phyloP scores from a whole-genome alignment of 2,888 invertebrate genomes.

The Hydriomena furcata region DNA sequence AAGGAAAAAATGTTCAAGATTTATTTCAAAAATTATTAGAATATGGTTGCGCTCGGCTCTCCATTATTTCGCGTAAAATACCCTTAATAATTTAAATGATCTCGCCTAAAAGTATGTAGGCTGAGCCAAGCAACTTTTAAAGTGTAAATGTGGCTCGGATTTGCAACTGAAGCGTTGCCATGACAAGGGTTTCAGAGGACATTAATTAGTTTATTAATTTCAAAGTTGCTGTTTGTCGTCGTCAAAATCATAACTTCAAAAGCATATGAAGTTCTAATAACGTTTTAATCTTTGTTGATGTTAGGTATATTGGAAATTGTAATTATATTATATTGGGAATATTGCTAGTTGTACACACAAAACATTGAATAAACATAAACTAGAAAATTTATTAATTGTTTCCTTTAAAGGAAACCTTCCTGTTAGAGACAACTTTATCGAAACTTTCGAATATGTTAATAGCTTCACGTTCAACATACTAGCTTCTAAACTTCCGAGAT shows the following conservation, averaged over 20 bases:
- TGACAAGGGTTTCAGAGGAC: conserved; percentile 47
- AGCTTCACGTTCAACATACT: conserved; percentile 40
- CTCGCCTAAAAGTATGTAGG: conserved; percentile 28
- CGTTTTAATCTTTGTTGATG: background rate
- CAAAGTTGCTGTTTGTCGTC: conserved; percentile 47
- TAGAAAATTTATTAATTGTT: background rate
- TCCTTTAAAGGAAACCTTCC: conserved; percentile 3
- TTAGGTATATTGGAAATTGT: too few species aligned
- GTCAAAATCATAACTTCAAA: conserved; percentile 21
- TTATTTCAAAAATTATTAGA: conserved; percentile 56
- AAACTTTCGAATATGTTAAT: conserved; percentile 26
- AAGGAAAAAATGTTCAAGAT: conserved; percentile 58
- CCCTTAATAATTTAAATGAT: conserved; percentile 33
- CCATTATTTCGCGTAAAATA: conserved; percentile 39
- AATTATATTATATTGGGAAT: too few species aligned
- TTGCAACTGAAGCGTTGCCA: conserved; percentile 45
- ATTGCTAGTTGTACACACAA: too few species aligned
- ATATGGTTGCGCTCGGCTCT: conserved; percentile 35
- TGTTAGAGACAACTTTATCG: conserved; percentile 16
- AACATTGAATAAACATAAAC: background rate
- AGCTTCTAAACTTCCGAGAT: conserved; percentile 50
- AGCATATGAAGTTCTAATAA: conserved; percentile 5
- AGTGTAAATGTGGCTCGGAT: conserved; percentile 43
- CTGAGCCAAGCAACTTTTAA: conserved; percentile 40
- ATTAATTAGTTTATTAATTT: conserved; percentile 59